Evolutionary conservation across 2,797 vertebrate genomes (phyloP), one percentile per base, ranked within the genome.

Genomic region (Emydoidea blandingii): DNA sequence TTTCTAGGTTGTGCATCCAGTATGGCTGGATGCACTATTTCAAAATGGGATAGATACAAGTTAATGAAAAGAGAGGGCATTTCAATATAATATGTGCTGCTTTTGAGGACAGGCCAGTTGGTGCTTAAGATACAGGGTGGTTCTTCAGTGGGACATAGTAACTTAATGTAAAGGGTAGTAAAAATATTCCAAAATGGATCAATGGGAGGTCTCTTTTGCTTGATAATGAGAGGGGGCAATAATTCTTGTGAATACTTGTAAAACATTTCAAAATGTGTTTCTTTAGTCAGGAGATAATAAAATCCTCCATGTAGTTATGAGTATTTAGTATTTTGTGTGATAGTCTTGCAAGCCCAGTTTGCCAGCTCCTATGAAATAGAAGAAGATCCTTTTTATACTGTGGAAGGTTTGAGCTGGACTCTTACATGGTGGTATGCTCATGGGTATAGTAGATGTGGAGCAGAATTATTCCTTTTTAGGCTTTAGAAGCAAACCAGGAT

Each of bases 201-300:
- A 94, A 4, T 83, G 62, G 92, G 92, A 80, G 29, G 74, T 92
- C 25, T 19, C 87, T 76, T 3, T 1, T 54, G 21, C 15, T 27
- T 94, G 27, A 31, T 31, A 14, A 31, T 31, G 57, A 59, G 57
- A 59, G 79, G 92, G 86, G 85, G n/a, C 57, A 85, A 3, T 88
- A 93, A 89, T 94, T 92, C n/a, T 79, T 95, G 50, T n/a, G 62
- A 95, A 91, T 44, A 59, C 19, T 37, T 50, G 49, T 25, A 14
- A 86, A 79, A 49, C 25, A 1, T 81, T 95, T 91, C 76, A 96
- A 95, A 96, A 94, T 91, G 74, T 16, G 59, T 57, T 93, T 92
- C 52, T 93, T 95, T 90, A 85, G 49, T 88, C n/a, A 9, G 85
- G 31, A 27, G 80, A 88, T 96, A 93, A 83, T 86, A 76, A 90